These are phyloP conservation scores for Hippoglossus stenolepis DNA, from an alignment of 2,113 vertebrate species.

Conservation along the genomic window DNA sequence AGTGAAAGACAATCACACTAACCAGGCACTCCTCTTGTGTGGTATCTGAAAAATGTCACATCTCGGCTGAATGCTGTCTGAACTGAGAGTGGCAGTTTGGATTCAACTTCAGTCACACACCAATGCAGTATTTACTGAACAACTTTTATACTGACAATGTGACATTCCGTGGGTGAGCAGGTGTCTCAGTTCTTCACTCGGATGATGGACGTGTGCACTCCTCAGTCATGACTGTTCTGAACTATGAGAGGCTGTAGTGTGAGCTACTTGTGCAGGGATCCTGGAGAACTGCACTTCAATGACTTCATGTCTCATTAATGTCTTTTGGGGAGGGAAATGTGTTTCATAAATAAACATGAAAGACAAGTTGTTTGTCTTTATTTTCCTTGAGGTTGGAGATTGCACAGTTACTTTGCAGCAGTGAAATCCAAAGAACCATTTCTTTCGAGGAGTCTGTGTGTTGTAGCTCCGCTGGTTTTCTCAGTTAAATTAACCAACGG, in stretches of 20 bases:
- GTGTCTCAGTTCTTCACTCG: not conserved
- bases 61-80: not conserved
- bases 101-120: not conserved
- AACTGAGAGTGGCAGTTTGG: not conserved
- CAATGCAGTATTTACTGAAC: slow-evolving; percentile 7
- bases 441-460: too few species aligned
- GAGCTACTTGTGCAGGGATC: not conserved
- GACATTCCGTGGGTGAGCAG: not conserved
- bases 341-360: slow-evolving; percentile 70
- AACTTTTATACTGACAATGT: not conserved
- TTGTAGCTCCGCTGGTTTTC: too few species aligned
- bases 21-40: not conserved
- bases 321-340: slow-evolving; percentile 29
- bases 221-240: not conserved
- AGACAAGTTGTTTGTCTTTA: not conserved
- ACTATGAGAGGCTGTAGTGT: not conserved
- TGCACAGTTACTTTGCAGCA: too few species aligned
- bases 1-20: not conserved
- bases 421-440: too few species aligned
- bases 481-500: too few species aligned
- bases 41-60: not conserved
- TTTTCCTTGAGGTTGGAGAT: not conserved
- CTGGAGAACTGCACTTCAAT: not conserved
- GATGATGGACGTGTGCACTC: not conserved
- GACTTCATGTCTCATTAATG: not conserved